These are phyloP conservation scores for Megaustenia siamemsis DNA, from an alignment of 2,888 invertebrate genomes.

Conservation along the genomic window DNA sequence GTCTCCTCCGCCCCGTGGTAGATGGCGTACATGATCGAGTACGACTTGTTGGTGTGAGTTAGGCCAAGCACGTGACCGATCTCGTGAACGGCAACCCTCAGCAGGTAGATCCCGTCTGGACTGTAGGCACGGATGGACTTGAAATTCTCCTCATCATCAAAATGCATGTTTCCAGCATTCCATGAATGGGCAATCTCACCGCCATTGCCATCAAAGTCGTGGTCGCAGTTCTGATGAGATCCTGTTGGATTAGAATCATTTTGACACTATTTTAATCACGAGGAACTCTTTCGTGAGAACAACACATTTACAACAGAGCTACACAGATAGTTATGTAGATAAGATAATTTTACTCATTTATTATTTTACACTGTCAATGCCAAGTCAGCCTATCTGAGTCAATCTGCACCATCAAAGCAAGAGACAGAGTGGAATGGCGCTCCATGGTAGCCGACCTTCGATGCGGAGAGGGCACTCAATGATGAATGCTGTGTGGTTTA, in stretches of 20 bases:
- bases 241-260: slow-evolving; percentile 62
- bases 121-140: slow-evolving; percentile 71
- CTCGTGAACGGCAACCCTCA: slow-evolving; percentile 80
- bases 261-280: no score
- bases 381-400: no score
- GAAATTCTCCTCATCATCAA: slow-evolving; percentile 80
- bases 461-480: no score
- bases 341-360: no score
- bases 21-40: slow-evolving; percentile 80
- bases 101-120: slow-evolving; percentile 72
- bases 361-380: no score
- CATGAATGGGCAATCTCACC: slow-evolving; percentile 80
- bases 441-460: no score
- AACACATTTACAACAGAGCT: no score
- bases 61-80: slow-evolving; percentile 81
- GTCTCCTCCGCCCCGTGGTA: slow-evolving; percentile 73
- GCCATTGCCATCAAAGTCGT: slow-evolving; percentile 80
- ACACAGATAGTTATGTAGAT: no score
- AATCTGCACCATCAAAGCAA: no score
- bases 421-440: no score
- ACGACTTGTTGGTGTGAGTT: slow-evolving; percentile 76
- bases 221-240: slow-evolving; percentile 78
- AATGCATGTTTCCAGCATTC: slow-evolving; percentile 79
- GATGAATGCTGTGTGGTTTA: no score
- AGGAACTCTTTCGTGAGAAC: no score